Percentiles rank a stretch among this genome's conserved stretches.
phyloP scores from a whole-genome alignment of 37 sponge, comb jelly and placozoan genomes.

The Ephydatia muelleri region DNA sequence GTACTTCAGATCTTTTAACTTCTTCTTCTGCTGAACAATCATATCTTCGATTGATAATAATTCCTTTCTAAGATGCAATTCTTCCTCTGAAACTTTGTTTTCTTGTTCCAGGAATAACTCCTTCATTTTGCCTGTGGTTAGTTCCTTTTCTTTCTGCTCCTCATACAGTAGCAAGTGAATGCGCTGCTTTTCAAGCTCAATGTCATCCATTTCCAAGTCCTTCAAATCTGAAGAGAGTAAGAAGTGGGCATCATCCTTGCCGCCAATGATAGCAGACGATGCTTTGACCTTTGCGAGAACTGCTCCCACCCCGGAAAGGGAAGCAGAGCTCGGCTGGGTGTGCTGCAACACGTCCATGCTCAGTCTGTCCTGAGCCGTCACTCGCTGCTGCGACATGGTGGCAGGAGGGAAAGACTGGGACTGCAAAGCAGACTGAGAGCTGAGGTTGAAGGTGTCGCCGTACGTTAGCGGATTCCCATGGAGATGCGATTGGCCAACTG shows the following conservation, averaged over 20 bases:
- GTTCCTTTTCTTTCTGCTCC: conserved; percentile 27
- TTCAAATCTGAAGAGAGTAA: conserved; percentile 15
- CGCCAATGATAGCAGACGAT: conserved; percentile 4
- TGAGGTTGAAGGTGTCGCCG: conserved; percentile 10
- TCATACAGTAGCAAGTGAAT: conserved; percentile 38
- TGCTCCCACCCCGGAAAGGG: background rate
- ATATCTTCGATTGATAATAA: conserved; percentile 24
- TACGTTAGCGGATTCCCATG: background rate
- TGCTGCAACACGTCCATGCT: conserved; percentile 68
- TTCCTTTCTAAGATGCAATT: conserved; percentile 16
- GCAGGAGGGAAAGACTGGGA: conserved; percentile 28
- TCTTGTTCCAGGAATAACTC: background rate
- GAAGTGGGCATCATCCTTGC: background rate
- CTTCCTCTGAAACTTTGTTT: background rate
- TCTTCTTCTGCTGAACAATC: conserved; percentile 37
- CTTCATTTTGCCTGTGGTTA: background rate
- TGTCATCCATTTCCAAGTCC: conserved; percentile 35
- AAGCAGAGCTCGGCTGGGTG: conserved; percentile 30
- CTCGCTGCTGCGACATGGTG: conserved; percentile 8
- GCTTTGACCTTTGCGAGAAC: conserved; percentile 16
- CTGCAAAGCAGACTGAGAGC: conserved; percentile 7
- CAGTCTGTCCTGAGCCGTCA: conserved; percentile 39
- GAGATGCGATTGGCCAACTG: background rate
- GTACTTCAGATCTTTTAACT: conserved; percentile 33
- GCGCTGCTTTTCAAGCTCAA: conserved; percentile 35